Evolutionary conservation across 2,113 vertebrate species (phyloP).

Genomic region (Okapia johnstoni): DNA sequence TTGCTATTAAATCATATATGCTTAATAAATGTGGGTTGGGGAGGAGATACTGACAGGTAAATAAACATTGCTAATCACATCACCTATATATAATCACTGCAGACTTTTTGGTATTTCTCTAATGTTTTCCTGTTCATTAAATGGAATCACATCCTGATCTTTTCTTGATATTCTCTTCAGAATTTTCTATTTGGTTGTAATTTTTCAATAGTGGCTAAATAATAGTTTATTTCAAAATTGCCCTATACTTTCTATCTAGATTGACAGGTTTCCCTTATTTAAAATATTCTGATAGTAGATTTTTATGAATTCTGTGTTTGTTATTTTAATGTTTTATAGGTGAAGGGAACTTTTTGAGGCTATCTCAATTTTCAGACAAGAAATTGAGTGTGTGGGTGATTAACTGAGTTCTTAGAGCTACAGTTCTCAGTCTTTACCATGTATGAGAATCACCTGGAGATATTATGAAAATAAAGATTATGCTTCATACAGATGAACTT

Average conservation of each 20-base stretch:
- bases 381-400: neutral
- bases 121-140: neutral
- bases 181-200: neutral
- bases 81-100: neutral
- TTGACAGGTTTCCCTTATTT: neutral
- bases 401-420: neutral
- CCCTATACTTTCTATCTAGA: neutral
- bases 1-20: neutral
- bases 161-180: neutral
- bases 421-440: neutral
- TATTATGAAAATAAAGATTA: neutral
- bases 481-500: neutral
- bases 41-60: neutral
- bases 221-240: neutral
- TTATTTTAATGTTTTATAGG: neutral
- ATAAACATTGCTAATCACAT: neutral
- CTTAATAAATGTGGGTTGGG: neutral
- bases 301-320: neutral
- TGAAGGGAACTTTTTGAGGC: neutral
- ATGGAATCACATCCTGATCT: neutral
- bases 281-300: neutral
- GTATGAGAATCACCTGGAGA: neutral
- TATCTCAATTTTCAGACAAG: neutral
- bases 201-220: neutral
- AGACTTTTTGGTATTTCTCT: neutral